Conservation (phyloP, 2,888 invertebrate genomes). For the Lithodes maja region DNA sequence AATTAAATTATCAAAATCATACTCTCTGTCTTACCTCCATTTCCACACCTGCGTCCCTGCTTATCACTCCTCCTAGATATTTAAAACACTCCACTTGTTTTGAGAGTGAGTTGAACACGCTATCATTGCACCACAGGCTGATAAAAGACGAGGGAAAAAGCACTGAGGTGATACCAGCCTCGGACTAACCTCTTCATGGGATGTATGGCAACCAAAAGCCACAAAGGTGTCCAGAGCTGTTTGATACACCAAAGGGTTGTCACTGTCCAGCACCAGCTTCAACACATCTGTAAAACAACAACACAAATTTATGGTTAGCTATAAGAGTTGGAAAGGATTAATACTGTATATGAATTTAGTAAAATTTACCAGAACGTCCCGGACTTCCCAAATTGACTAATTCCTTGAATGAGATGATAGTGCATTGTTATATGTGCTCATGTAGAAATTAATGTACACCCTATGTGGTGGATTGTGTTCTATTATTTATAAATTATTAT, state of each 20-base stretch:
- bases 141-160: not conserved
- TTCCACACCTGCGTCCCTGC: too few relatives aligned
- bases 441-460: too few relatives aligned
- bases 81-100: not conserved
- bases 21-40: too few relatives aligned
- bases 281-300: conserved; percentile 34
- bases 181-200: conserved; percentile 50
- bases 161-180: not conserved
- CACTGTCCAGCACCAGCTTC: conserved; percentile 21
- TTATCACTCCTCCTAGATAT: not conserved
- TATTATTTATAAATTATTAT: too few relatives aligned
- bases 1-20: too few relatives aligned
- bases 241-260: conserved; percentile 42
- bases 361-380: too few relatives aligned
- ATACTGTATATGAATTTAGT: too few relatives aligned
- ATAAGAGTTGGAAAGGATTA: too few relatives aligned
- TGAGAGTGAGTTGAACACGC: not conserved
- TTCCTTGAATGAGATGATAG: too few relatives aligned
- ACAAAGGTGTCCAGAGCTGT: conserved; percentile 53
- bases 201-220: conserved; percentile 49
- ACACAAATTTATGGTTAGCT: not conserved
- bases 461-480: too few relatives aligned
- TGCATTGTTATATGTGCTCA: too few relatives aligned
- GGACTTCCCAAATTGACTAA: too few relatives aligned
- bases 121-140: not conserved